Base-by-base conservation (phyloP, 2,113 vertebrate genomes). In the Equus przewalskii region DNA sequence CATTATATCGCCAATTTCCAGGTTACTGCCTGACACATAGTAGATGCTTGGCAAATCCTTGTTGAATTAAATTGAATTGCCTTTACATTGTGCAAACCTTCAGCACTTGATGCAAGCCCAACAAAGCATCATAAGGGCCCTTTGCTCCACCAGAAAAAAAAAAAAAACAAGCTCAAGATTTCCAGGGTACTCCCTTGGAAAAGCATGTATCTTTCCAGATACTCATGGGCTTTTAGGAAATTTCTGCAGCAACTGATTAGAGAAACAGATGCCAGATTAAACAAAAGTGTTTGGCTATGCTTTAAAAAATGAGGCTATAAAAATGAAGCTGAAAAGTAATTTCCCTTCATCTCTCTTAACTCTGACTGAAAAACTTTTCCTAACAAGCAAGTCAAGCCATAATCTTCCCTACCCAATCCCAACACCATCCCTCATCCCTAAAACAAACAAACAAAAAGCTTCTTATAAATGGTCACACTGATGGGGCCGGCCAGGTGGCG, bases 231-330 rank as follows among this genome's bases (percentile, higher is more conserved):
- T 94, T 96, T 94, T 81, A 94, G 89, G 92, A 94, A 92, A 91
- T 89, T 75, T 82, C 36, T 12, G 30, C 65, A 87, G 72, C 76
- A 84, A 86, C 24, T 95, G 69, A 95, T 93, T 80, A 93, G 30
- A 95, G 81, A 89, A 97, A 69, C 96, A 98, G 78, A 91, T 79
- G 54, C 54, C 86, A 95, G 6, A 81, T 92, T 8, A 96, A 95
- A 84, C 41, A 85, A 67, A 92, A 51, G 28, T 8, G 36, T 83
- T 84, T 93, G 70, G 76, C 75, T 96, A 82, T 69, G 21, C 36
- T 83, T 72, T 46, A 80, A 41, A 65, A 9, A 14, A 62, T 44
- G 79, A 81, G 58, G 28, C 75, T 79, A 93, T 70, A 16, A 92
- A 92, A 92, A 49, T 81, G 26, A 75, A 41, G 80, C 51, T 54